phyloP scores from a whole-genome alignment of 2,797 vertebrate genomes.

The Apodemus agrarius region DNA sequence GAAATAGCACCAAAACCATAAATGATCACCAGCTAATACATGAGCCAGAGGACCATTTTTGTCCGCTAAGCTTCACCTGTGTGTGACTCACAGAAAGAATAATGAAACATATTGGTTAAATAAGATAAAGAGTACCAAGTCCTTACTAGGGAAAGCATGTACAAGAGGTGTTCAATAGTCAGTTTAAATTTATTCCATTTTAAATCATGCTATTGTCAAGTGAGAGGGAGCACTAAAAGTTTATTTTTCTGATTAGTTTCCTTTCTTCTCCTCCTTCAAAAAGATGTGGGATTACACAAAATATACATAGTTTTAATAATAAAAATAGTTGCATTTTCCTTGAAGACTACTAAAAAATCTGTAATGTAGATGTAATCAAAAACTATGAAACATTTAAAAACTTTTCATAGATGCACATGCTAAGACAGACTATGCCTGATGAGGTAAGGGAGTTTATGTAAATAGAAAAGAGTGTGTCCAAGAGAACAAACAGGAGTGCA shows the following conservation, averaged over 20 bases:
- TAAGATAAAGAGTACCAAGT: neutral
- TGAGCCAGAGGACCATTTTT: neutral
- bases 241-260: neutral
- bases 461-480: fast-evolving
- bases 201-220: neutral
- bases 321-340: neutral
- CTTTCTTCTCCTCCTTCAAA: neutral
- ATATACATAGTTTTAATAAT: neutral
- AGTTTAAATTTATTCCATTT: neutral
- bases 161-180: neutral
- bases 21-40: neutral
- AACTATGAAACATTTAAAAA: neutral
- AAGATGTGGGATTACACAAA: neutral
- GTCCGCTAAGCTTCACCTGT: neutral
- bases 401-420: neutral
- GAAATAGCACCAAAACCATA: fast-evolving
- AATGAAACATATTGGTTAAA: neutral
- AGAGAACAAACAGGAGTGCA: too few relatives aligned
- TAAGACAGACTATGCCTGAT: neutral
- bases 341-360: neutral
- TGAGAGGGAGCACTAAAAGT: neutral
- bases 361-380: neutral
- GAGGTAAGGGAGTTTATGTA: neutral
- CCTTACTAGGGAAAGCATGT: neutral
- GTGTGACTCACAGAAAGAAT: neutral